Conservation (phyloP, 2,797 vertebrate genomes). For the Glossophaga mutica region DNA sequence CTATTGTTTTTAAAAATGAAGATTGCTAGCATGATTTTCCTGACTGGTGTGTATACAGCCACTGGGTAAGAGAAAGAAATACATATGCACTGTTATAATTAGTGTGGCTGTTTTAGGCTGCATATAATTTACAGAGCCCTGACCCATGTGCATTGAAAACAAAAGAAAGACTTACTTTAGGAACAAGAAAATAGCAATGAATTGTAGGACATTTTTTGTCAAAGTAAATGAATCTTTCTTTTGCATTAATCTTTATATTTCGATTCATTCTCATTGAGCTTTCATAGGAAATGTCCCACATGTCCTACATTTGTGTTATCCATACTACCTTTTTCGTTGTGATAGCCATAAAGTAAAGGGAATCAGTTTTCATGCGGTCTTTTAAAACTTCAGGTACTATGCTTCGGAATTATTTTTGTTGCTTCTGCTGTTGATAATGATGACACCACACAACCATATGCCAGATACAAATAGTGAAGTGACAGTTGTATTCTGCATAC, state of each 20-base stretch:
- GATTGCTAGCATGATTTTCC: background rate
- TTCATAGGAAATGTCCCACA: constrained; percentile 22
- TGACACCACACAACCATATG: background rate
- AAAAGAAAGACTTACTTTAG: constrained; percentile 53
- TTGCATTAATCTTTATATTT: constrained; percentile 46
- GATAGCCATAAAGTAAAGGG: constrained; percentile 46
- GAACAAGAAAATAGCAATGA: constrained; percentile 34
- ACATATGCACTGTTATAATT: background rate
- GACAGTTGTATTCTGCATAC: background rate
- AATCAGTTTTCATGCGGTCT: constrained; percentile 17
- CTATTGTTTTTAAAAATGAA: background rate
- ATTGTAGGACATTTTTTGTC: constrained; percentile 51
- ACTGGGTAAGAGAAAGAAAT: constrained; percentile 14
- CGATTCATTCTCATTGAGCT: constrained; percentile 33
- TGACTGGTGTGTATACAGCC: background rate
- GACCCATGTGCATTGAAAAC: background rate
- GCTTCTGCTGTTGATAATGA: background rate
- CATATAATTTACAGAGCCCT: constrained; percentile 43
- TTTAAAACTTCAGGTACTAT: background rate
- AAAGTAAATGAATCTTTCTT: constrained; percentile 47
- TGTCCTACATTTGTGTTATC: background rate
- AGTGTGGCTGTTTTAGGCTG: constrained; percentile 4
- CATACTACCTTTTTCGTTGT: constrained; percentile 32
- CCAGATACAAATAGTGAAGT: constrained; percentile 20
- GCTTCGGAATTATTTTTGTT: constrained; percentile 53